A percentile compares a stretch with the other conserved stretches of the same genome.
These are phyloP conservation scores for Phycodurus eques DNA, from an alignment of 2,113 vertebrate genomes.

Conservation along the genomic window DNA sequence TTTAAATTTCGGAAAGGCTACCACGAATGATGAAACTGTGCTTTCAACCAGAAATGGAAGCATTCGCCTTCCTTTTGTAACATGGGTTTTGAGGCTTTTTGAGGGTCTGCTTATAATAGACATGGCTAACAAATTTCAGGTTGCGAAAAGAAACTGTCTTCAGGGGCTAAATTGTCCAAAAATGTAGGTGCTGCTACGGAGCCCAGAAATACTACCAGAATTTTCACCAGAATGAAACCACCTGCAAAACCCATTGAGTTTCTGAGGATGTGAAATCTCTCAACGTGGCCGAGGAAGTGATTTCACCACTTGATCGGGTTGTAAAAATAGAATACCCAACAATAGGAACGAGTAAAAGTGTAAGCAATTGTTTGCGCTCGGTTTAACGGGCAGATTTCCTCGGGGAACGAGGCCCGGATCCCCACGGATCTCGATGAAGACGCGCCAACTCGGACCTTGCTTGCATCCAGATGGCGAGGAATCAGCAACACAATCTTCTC, in stretches of 20 bases:
- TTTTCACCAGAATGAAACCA: background rate
- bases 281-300: background rate
- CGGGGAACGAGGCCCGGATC: background rate
- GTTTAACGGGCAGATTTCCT: background rate
- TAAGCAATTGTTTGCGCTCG: background rate
- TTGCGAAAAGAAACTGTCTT: too few relatives aligned
- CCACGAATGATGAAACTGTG: too few relatives aligned
- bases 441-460: too few relatives aligned
- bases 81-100: too few relatives aligned
- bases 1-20: too few relatives aligned
- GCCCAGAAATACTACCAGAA: background rate
- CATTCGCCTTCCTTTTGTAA: too few relatives aligned
- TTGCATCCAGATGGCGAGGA: background rate
- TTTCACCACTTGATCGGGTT: background rate
- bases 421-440: background rate
- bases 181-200: background rate
- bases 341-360: background rate
- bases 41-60: too few relatives aligned
- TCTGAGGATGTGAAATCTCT: background rate
- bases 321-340: background rate
- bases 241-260: too few relatives aligned
- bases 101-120: too few relatives aligned
- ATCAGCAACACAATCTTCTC: slow-evolving; percentile 17
- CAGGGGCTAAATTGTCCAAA: too few relatives aligned
- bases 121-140: too few relatives aligned